These are phyloP conservation scores for Malurus elegans DNA, from an alignment of 2,113 vertebrate genomes.

Conservation along the genomic window DNA sequence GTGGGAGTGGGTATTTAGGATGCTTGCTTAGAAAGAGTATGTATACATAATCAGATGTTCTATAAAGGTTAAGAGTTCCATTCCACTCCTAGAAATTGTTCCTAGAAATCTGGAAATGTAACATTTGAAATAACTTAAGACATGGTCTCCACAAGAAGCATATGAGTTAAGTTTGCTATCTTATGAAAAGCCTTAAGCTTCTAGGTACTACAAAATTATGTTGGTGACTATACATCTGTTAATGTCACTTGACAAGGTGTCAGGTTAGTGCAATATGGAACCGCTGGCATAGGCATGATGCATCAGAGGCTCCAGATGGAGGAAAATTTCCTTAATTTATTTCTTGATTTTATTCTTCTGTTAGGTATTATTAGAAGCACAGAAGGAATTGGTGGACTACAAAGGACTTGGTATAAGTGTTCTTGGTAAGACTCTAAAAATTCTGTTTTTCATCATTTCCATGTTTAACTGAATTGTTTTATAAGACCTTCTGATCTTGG, in stretches of 20 bases:
- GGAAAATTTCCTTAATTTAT: not conserved
- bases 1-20: not conserved
- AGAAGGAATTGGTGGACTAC: constrained; percentile 89
- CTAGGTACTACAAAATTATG: not conserved
- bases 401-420: constrained; percentile 88
- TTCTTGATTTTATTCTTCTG: not conserved
- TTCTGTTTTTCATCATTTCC: not conserved
- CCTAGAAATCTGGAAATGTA: not conserved
- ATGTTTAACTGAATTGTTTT: not conserved
- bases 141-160: not conserved
- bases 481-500: not conserved
- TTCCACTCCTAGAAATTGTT: not conserved
- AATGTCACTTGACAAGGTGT: not conserved
- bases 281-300: not conserved
- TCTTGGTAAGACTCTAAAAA: constrained; percentile 82
- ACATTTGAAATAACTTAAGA: not conserved
- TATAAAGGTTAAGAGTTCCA: not conserved
- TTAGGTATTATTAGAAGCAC: constrained; percentile 90
- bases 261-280: not conserved
- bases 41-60: not conserved
- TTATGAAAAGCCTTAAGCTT: not conserved
- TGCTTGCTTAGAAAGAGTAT: not conserved
- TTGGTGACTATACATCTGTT: not conserved
- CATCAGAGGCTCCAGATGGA: not conserved
- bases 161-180: not conserved